These are phyloP conservation scores for Drosophila mayaguana DNA, from an alignment of 2,888 invertebrate genomes.

Conservation along the genomic window DNA sequence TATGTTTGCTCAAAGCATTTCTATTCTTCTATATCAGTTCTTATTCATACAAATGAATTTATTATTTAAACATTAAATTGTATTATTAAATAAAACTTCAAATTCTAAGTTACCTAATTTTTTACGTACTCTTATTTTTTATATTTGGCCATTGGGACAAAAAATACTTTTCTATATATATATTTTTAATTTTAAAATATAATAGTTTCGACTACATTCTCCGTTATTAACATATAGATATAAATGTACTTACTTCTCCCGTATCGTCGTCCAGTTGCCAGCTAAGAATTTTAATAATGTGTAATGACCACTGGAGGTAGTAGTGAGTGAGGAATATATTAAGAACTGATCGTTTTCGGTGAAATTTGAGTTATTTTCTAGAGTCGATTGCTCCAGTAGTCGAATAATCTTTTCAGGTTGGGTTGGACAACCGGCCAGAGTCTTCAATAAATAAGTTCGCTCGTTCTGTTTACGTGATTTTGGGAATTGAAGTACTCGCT, in stretches of 20 bases:
- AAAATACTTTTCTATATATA: not conserved
- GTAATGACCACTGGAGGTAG: slow-evolving; percentile 90
- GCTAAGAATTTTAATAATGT: slow-evolving; percentile 90
- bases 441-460: slow-evolving; percentile 91
- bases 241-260: slow-evolving; percentile 86
- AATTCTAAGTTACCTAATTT: no score
- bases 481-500: slow-evolving; percentile 91
- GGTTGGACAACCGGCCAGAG: slow-evolving; percentile 92
- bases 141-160: not conserved
- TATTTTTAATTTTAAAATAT: not conserved
- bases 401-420: slow-evolving; percentile 89
- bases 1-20: no score
- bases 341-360: slow-evolving; percentile 91
- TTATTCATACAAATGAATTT: no score
- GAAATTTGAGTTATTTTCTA: slow-evolving; percentile 90
- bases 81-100: no score
- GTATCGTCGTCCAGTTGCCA: slow-evolving; percentile 90
- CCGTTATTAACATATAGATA: not conserved
- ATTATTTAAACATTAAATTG: no score
- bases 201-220: not conserved
- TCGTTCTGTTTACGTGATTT: slow-evolving; percentile 90
- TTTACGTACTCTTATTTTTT: not conserved
- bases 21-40: no score
- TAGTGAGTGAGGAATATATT: slow-evolving; percentile 91
- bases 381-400: slow-evolving; percentile 89